Conservation (phyloP, 2,113 vertebrate genomes). For the Indicator indicator region DNA sequence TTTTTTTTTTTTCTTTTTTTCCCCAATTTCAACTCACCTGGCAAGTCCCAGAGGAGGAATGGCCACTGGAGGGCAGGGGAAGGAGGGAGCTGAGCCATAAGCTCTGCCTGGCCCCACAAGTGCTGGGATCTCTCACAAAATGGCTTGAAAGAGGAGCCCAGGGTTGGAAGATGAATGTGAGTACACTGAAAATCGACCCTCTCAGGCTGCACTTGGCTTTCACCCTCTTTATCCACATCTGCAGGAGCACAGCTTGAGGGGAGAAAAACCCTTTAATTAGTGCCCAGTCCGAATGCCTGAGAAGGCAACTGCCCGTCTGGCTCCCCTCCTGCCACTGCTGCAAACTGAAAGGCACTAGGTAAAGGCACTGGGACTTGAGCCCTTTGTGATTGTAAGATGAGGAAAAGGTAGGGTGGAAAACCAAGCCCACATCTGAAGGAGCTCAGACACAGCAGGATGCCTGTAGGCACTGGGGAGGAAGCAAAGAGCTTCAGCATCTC, state of each 20-base stretch:
- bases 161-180: slow-evolving; percentile 80
- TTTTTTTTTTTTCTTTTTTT: slow-evolving; percentile 3
- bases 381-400: background rate
- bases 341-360: background rate
- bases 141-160: slow-evolving; percentile 77
- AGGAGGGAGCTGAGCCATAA: slow-evolving; percentile 67
- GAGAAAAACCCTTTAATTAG: background rate
- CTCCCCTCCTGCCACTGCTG: accelerated
- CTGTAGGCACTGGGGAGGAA: too few relatives aligned
- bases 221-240: background rate
- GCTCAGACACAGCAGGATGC: background rate
- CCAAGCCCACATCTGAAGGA: background rate
- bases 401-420: background rate
- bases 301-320: background rate
- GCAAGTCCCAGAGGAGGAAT: slow-evolving; percentile 70
- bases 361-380: background rate
- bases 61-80: slow-evolving; percentile 47
- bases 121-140: slow-evolving; percentile 60
- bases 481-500: too few relatives aligned
- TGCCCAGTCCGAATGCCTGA: background rate
- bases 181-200: slow-evolving; percentile 28
- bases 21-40: slow-evolving; percentile 26
- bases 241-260: background rate
- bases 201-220: background rate
- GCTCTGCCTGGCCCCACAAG: background rate